Evolutionary conservation across 2,797 vertebrate genomes (phyloP).

Genomic region (Eutrigla gurnardus): DNA sequence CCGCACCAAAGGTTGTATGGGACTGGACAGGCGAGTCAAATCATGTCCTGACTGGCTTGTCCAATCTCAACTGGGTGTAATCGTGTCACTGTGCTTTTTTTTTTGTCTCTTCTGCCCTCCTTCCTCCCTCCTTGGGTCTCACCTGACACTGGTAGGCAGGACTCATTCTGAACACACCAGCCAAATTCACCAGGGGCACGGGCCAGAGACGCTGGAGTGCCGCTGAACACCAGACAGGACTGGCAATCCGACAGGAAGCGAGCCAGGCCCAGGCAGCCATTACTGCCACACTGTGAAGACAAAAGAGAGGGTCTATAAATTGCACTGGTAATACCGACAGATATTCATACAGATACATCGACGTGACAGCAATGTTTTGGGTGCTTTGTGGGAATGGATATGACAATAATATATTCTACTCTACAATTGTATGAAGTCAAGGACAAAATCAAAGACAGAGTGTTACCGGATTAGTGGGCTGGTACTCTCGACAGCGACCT

Average conservation of each 20-base stretch:
- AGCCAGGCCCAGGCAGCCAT: conserved; percentile 90
- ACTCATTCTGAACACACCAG: conserved; percentile 96
- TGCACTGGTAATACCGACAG: neutral
- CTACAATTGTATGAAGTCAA: neutral
- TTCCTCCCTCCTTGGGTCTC: conserved; percentile 79
- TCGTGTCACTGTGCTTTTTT: conserved; percentile 49
- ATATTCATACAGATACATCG: neutral
- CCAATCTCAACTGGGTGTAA: conserved; percentile 48
- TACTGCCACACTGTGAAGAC: conserved; percentile 88
- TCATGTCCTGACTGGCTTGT: conserved; percentile 50
- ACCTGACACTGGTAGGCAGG: conserved; percentile 93
- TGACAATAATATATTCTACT: neutral
- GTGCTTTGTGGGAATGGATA: neutral
- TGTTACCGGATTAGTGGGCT: conserved; percentile 88
- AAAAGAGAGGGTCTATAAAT: conserved; percentile 19
- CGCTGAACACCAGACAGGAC: conserved; percentile 92
- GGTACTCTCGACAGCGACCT: conserved; percentile 90
- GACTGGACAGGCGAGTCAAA: conserved; percentile 59
- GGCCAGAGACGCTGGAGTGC: conserved; percentile 83
- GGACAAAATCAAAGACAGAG: neutral
- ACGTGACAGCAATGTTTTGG: neutral
- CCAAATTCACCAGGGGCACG: conserved; percentile 89
- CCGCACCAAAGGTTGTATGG: conserved; percentile 21
- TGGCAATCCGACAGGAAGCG: conserved; percentile 93
- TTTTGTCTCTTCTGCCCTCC: conserved; percentile 55